Evolutionary conservation across 2,113 vertebrate species (phyloP), one percentile per base, ranked within the genome.

Genomic region (Pipra filicauda): DNA sequence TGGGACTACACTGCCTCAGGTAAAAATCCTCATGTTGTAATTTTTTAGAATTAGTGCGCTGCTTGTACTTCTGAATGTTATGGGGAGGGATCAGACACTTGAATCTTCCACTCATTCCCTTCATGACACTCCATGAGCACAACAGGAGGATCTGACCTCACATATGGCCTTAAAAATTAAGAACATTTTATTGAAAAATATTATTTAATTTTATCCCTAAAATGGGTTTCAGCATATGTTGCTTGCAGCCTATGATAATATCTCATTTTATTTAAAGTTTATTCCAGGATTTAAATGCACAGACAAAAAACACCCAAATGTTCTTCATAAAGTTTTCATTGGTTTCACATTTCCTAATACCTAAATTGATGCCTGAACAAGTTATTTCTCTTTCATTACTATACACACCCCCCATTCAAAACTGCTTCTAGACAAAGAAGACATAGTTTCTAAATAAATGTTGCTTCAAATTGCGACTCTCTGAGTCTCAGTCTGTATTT

Each of bases 1-100:
- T 97, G 96, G 95, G 78, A 98, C 94, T 98, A 96, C 95, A 97
- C 93, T 90, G 95, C 96, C 67, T 93, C 96, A 97, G 97, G 96
- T 98, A 97, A 96, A 88, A 85, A 66, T 71, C 22, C 24, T 65
- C 54, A 23, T 6, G 1, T 15, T 73, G 64, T 58, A 46, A 51
- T 80, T 95, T 93, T 91, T 95, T 64, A 67, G 54, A 88, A 66
- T 59, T 84, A 49, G 21, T 62, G 69, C 87, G 14, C 30, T 73
- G 19, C 28, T 82, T 77, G 6, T 44, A 41, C 15, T 78, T 86
- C 59, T 91, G 74, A 64, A 39, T 83, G 44, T 51, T 83, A 69
- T 27, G 72, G 62, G 37, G 46, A 86, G 15, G 41, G 69, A 41
- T 58, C 28, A 69, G 28, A 37, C 61, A n/a, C 27, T 37, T 35